Conservation (phyloP, 2,888 invertebrate genomes). For the Apeira syringaria region DNA sequence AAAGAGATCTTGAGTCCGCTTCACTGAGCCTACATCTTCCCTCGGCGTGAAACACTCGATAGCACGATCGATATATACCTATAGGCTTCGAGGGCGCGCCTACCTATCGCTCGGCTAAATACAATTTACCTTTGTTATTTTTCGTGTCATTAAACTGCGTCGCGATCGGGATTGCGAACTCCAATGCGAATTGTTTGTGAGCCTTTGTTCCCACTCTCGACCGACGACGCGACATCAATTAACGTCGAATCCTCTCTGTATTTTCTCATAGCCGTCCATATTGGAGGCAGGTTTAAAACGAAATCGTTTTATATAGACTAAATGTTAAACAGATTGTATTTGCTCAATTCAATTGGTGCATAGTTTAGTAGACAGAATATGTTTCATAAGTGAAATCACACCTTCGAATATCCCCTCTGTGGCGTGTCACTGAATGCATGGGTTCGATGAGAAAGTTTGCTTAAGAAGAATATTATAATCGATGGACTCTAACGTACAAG, state of each 20-base stretch:
- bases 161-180: conserved; percentile 81
- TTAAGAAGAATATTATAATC: no score
- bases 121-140: conserved; percentile 84
- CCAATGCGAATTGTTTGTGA: conserved; percentile 82
- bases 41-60: conserved; percentile 64
- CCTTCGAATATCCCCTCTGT: conserved; percentile 62
- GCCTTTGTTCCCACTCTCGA: conserved; percentile 76
- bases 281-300: conserved; percentile 64
- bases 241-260: conserved; percentile 74
- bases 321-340: conserved; percentile 22
- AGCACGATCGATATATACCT: conserved; percentile 69
- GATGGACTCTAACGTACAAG: no score
- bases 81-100: conserved; percentile 63
- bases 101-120: conserved; percentile 74
- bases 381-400: conserved; percentile 48
- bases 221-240: conserved; percentile 81
- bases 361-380: conserved; percentile 34
- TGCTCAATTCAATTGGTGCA: conserved; percentile 6
- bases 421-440: conserved; percentile 68
- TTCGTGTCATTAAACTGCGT: conserved; percentile 84
- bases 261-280: conserved; percentile 70
- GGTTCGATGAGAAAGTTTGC: no score
- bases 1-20: conserved; percentile 67
- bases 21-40: conserved; percentile 63
- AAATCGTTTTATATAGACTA: conserved; percentile 24